Conservation (phyloP, 2,888 invertebrate genomes). For the Lithophane socia region DNA sequence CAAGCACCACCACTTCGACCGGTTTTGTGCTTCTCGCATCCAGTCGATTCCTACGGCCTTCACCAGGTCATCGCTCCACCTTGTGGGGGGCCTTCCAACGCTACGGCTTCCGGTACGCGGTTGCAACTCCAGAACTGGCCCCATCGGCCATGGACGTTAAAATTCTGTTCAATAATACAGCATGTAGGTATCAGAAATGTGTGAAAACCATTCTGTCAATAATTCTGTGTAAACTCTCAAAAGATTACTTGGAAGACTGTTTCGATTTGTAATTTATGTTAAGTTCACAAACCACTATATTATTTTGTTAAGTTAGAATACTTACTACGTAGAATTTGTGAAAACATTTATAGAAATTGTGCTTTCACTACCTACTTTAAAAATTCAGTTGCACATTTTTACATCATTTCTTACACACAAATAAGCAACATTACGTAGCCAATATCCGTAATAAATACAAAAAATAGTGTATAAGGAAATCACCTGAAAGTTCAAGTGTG, state of each 20-base stretch:
- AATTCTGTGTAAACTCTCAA: constrained; percentile 1
- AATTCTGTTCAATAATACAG: no score
- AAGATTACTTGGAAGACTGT: not conserved
- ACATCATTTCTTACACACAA: no score
- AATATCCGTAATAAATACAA: not conserved
- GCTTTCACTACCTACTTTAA: not conserved
- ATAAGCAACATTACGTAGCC: not conserved
- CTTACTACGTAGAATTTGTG: not conserved
- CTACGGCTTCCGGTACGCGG: no score
- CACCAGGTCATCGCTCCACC: no score
- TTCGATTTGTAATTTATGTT: not conserved
- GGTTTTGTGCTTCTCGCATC: no score
- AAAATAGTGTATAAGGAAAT: constrained; percentile 3
- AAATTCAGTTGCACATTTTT: not conserved
- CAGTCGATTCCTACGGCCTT: no score
- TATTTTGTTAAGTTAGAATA: not conserved
- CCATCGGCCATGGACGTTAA: no score
- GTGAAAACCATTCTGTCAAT: not conserved
- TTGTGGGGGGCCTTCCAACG: no score
- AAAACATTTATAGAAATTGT: not conserved
- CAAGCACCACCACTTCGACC: no score
- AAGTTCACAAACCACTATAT: not conserved
- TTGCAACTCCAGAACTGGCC: no score
- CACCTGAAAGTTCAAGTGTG: constrained; percentile 31
- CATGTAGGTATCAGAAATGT: no score